Percentiles rank a stretch among this genome's conserved stretches.
Conservation (phyloP, 2,113 vertebrate genomes). For the Callocephalon fimbriatum region DNA sequence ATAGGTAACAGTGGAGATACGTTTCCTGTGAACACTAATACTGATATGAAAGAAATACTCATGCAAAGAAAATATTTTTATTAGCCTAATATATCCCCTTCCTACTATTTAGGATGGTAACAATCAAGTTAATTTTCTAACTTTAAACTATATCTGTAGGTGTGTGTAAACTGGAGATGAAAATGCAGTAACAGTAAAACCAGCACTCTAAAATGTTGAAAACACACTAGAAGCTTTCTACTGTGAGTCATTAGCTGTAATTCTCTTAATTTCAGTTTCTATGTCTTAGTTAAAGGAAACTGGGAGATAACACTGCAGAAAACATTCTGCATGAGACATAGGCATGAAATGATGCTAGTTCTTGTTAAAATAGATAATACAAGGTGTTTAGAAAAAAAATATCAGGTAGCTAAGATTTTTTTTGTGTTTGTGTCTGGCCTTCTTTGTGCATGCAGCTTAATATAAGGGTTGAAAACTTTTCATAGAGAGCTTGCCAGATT, state of each 20-base stretch:
- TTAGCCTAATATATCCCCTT: not conserved
- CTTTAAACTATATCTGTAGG: not conserved
- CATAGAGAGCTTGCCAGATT: not conserved
- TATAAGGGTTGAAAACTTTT: not conserved
- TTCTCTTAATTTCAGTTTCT: not conserved
- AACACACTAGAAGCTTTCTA: not conserved
- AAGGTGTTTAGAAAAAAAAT: not conserved
- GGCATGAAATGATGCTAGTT: not conserved
- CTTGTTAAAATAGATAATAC: not conserved
- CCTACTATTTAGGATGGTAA: not conserved
- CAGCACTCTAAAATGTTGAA: not conserved
- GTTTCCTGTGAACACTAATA: not conserved
- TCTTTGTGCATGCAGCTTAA: not conserved
- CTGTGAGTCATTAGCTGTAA: not conserved
- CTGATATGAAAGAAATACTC: not conserved
- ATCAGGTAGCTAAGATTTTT: fast-evolving
- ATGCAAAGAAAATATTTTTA: not conserved
- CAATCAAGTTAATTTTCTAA: not conserved
- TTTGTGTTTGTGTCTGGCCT: not conserved
- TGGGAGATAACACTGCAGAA: not conserved
- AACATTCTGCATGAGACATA: not conserved
- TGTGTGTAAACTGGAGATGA: not conserved
- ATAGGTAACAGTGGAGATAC: not conserved
- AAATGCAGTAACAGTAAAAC: not conserved
- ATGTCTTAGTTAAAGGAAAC: not conserved